Conservation (phyloP, 2,888 invertebrate species). For the Dryadula phaetusa region DNA sequence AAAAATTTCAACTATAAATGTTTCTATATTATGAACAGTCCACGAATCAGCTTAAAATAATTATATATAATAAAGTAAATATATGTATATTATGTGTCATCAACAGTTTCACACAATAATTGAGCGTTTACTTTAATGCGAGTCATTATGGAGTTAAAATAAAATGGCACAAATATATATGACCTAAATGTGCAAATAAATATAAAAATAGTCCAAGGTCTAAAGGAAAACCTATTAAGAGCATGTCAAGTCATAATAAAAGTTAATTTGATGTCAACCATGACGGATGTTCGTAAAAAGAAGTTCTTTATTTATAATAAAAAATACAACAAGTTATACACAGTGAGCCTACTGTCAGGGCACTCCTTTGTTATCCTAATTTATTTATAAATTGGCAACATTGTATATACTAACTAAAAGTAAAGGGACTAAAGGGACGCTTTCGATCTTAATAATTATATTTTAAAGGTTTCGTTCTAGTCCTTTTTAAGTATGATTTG, state of each 20-base stretch:
- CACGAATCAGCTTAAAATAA: background rate
- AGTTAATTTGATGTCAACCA: conserved; percentile 55
- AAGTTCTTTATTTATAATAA: too few relatives aligned
- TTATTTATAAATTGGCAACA: too few relatives aligned
- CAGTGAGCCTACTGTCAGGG: too few relatives aligned
- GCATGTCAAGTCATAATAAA: conserved; percentile 49
- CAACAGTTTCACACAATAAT: conserved; percentile 6
- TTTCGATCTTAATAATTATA: too few relatives aligned
- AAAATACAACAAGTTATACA: too few relatives aligned
- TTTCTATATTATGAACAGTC: background rate
- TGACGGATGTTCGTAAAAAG: background rate
- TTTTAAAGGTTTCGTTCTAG: too few relatives aligned
- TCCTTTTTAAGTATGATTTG: too few relatives aligned
- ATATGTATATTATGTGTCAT: conserved; percentile 12
- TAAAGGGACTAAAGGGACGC: too few relatives aligned
- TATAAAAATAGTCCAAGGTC: conserved; percentile 35
- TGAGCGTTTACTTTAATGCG: conserved; percentile 22
- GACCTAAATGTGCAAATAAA: conserved; percentile 34
- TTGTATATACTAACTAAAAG: too few relatives aligned
- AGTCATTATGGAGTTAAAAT: conserved; percentile 22
- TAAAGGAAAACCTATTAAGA: conserved; percentile 52
- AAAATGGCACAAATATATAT: conserved; percentile 29
- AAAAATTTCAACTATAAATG: too few relatives aligned
- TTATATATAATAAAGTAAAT: background rate
- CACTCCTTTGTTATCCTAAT: too few relatives aligned